Base-by-base conservation (phyloP, 2,797 vertebrate genomes). In the Balearica regulorum region DNA sequence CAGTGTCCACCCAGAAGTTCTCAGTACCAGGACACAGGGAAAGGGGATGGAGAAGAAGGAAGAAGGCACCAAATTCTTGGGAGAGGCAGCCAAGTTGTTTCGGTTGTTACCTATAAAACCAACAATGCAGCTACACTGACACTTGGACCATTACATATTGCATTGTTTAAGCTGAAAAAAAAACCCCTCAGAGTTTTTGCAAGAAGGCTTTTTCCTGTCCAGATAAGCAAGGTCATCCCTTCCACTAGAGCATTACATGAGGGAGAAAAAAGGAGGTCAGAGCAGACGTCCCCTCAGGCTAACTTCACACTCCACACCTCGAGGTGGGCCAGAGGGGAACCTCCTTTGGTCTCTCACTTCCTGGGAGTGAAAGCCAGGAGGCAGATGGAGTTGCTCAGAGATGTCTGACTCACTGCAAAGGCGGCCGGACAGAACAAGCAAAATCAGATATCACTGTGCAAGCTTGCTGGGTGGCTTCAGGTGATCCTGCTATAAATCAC, bases 321-420 rank as follows among this genome's bases (percentile, higher is more conserved):
- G 66, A 77, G 75, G 70, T 61, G 73, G 93, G 80, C 54, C n/a
- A 16, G 44, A 71, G 62, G 83, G 71, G 49, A 84, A 24, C 76
- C 79, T 86, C 76, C 78, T 55, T 33, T 11, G 25, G 54, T 44
- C 90, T 87, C 68, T 53, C 57, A 43, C 90, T 93, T 94, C 93
- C 96, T 83, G 90, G 92, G 57, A 95, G 90, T 24, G 80, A 87
- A 79, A 87, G 88, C n/a, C 90, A 68, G 83, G 60, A 94, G 77
- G 83, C 71, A 70, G 78, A 68, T 64, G 88, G 75, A 79, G 69
- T 29, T 90, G 86, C 94, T 94, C 80, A 90, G 73, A 79, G 80
- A 24, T 61, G n/a, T 58, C 75, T 95, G 96, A 96, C 81, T 97
- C 96, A 96, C 53, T 6, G 53, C 83, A 64, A 64, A 89, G 61